Evolutionary conservation across 2,113 vertebrate genomes (phyloP).

Genomic region (Microcebus lehilahytsara): DNA sequence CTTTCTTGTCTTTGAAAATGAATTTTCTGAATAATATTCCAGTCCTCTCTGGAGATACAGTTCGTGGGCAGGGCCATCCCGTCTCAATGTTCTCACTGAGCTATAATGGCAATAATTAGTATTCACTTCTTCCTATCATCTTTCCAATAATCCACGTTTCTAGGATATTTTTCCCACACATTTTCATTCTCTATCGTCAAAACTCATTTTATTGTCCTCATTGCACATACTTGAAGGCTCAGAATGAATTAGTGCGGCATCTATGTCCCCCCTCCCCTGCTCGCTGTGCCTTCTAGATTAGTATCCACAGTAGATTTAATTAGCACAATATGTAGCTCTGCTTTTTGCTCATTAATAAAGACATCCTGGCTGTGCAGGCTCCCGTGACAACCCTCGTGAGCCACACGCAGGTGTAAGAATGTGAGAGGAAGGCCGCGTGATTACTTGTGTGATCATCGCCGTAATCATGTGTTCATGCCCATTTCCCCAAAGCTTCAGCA

Average conservation of each 20-base stretch:
- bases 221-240: not conserved
- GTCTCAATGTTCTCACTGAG: not conserved
- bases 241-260: not conserved
- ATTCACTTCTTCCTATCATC: not conserved
- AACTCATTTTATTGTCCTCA: not conserved
- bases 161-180: not conserved
- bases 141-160: not conserved
- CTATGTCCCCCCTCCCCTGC: not conserved
- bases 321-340: conserved; percentile 60
- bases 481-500: conserved; percentile 24
- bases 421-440: conserved; percentile 24
- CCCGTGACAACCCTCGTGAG: not conserved
- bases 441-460: conserved; percentile 49
- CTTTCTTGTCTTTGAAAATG: conserved; percentile 19
- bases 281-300: conserved; percentile 31
- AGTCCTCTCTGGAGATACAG: not conserved
- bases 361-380: not conserved
- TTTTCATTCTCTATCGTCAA: not conserved
- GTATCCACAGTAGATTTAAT: conserved; percentile 66
- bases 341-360: conserved; percentile 67
- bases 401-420: conserved; percentile 11
- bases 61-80: not conserved
- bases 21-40: not conserved
- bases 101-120: not conserved
- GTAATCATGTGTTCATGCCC: conserved; percentile 43